Evolutionary conservation across 1,140 invertebrate species (phyloP).

Genomic region (Halesus radiatus): DNA sequence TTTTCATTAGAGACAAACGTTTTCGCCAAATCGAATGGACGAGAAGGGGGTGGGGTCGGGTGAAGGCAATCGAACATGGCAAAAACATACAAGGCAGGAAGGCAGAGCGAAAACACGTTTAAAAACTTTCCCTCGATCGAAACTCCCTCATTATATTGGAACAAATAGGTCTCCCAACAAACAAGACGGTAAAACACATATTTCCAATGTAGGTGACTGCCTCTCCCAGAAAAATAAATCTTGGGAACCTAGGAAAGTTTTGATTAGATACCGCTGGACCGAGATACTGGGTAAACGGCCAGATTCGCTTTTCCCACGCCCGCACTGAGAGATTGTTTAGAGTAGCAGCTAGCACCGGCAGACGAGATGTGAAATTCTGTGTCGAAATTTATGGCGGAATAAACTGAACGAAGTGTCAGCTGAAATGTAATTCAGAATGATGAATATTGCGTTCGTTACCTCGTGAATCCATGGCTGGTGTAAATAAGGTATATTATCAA

Average conservation of each 20-base stretch:
- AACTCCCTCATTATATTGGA: conserved; percentile 56
- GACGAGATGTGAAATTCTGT: background rate
- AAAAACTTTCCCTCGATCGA: conserved; percentile 51
- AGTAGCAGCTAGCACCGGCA: background rate
- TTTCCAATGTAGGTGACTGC: conserved; percentile 35
- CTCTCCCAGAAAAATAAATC: conserved; percentile 41
- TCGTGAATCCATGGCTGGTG: too few relatives aligned
- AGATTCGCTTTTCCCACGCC: background rate
- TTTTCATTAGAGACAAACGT: conserved; percentile 11
- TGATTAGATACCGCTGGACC: conserved; percentile 45
- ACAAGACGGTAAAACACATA: conserved; percentile 56
- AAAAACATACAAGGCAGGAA: conserved; percentile 37
- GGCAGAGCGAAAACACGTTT: conserved; percentile 53
- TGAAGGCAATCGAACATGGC: conserved; percentile 32
- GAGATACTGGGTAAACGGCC: background rate
- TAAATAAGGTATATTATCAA: too few relatives aligned
- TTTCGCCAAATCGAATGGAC: background rate
- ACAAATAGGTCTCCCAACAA: conserved; percentile 56
- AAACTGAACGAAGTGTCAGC: background rate
- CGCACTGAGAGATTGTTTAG: background rate
- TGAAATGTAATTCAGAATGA: background rate
- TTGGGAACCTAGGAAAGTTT: conserved; percentile 44
- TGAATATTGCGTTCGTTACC: too few relatives aligned
- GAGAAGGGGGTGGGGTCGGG: background rate
- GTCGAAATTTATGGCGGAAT: background rate